Percentiles rank a stretch among this genome's conserved stretches.
These are phyloP conservation scores for Galeopterus variegatus DNA, from an alignment of 2,113 vertebrate species.

Conservation along the genomic window DNA sequence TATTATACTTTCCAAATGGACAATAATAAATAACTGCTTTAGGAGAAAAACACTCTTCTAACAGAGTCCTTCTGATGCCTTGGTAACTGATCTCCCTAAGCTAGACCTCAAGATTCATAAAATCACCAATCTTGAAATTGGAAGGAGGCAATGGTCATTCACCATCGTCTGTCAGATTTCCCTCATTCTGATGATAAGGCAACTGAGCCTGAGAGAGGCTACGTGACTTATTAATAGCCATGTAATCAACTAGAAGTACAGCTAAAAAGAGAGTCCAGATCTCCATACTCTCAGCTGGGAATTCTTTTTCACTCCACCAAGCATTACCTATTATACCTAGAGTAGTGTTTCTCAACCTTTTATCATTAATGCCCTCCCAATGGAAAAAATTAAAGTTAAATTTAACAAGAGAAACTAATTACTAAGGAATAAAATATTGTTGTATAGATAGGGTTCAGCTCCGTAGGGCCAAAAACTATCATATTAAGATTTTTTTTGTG, in stretches of 20 bases:
- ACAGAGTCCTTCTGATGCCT: background rate
- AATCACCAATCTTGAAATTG: background rate
- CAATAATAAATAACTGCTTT: background rate
- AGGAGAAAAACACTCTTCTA: background rate
- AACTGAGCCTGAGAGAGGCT: background rate
- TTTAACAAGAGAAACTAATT: constrained; percentile 36
- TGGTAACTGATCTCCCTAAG: background rate
- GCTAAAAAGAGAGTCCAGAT: background rate
- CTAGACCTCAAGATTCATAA: background rate
- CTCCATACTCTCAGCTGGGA: background rate
- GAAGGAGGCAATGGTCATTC: background rate
- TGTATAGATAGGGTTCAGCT: background rate
- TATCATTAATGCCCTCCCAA: background rate
- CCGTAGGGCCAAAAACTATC: background rate
- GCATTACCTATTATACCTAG: background rate
- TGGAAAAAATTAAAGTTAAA: background rate
- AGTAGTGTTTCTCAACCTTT: background rate
- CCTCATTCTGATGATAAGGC: background rate
- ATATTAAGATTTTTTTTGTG: background rate
- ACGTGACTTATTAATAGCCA: background rate
- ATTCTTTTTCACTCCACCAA: constrained; percentile 8
- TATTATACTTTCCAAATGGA: constrained; percentile 33
- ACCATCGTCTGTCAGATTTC: background rate
- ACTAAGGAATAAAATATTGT: constrained; percentile 38
- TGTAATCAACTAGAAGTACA: background rate